Evolutionary conservation across 2,797 vertebrate genomes (phyloP).

Genomic region (Hippocampus kuda): DNA sequence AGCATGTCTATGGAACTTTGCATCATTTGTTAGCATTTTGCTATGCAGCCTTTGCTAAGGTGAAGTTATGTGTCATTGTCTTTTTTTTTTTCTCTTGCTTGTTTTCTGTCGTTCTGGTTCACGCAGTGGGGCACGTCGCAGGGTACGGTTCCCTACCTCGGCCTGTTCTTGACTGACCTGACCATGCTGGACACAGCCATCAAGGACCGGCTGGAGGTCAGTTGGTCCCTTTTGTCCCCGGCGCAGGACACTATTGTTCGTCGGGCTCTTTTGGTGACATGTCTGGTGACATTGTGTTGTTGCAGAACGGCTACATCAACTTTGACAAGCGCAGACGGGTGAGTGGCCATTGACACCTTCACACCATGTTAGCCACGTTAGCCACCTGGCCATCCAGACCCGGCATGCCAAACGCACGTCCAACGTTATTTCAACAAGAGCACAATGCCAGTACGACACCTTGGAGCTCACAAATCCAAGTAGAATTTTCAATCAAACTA

Average conservation of each 20-base stretch:
- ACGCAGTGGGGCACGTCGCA: slow-evolving; percentile 53
- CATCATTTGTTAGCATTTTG: too few species aligned
- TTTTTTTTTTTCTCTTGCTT: neutral
- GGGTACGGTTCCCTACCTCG: slow-evolving; percentile 88
- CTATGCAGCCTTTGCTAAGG: too few species aligned
- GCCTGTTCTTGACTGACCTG: slow-evolving; percentile 85
- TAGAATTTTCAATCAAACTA: too few species aligned
- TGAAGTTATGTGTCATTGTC: neutral
- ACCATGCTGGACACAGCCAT: slow-evolving; percentile 89
- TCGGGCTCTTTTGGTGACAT: slow-evolving; percentile 13
- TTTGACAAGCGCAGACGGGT: slow-evolving; percentile 89
- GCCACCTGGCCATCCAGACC: too few species aligned
- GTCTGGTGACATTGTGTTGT: slow-evolving; percentile 24
- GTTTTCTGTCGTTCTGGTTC: too few species aligned
- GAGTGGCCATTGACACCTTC: slow-evolving; percentile 30
- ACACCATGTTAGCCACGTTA: too few species aligned
- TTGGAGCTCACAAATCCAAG: too few species aligned
- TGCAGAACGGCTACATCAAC: slow-evolving; percentile 85
- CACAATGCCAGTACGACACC: too few species aligned
- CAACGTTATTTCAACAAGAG: too few species aligned
- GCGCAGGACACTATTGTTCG: too few species aligned
- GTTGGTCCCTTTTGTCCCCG: slow-evolving; percentile 6
- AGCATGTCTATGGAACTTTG: too few species aligned
- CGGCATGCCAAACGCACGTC: too few species aligned
- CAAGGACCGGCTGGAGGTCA: slow-evolving; percentile 79